Base-by-base conservation (phyloP, 2,113 vertebrate genomes). In the Stercorarius parasiticus region DNA sequence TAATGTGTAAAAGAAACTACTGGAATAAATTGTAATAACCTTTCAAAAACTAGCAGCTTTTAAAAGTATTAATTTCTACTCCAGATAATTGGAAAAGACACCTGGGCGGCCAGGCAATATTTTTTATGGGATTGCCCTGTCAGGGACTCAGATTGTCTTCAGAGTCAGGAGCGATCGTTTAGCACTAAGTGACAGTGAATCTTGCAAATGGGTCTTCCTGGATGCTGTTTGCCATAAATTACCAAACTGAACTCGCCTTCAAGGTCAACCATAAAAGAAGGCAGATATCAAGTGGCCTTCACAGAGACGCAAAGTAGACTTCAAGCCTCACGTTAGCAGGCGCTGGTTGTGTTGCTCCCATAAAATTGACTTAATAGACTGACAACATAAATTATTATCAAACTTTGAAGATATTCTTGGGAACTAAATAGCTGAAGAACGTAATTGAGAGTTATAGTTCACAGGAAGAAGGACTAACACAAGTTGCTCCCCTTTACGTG, bases 1-100 rank as follows among this genome's bases (percentile, higher is more conserved):
- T 97, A 98, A 98, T 97, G 98, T 94, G 94, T 93, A 97, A 97
- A 97, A 98, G 97, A 98, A 98, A 98, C 97, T 91, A 50, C 93
- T 97, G 97, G 98, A 98, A 98, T 98, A 98, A 98, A 98, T 98
- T 98, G 98, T 97, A 98, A 98, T 98, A 99, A 99, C 98, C 98
- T 98, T 98, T 98, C 98, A 98, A 98, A 98, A 98, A 98, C 98
- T 98, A 98, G 97, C 98, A 98, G 98, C 98, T 99, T 98, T 99
- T 98, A 98, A 98, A 98, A 98, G 98, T 98, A 99, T 99, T 99
- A 98, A 99, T 99, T 98, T 98, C 98, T 98, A 98, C 98, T 99
- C 98, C 97, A 98, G 97, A 98, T 99, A 99, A 99, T 98, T 99
- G 98, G 98, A 99, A 98, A 98, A 98, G 98, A 98, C 98, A 98